Conservation (phyloP, 2,113 vertebrate genomes). For the Eublepharis macularius region DNA sequence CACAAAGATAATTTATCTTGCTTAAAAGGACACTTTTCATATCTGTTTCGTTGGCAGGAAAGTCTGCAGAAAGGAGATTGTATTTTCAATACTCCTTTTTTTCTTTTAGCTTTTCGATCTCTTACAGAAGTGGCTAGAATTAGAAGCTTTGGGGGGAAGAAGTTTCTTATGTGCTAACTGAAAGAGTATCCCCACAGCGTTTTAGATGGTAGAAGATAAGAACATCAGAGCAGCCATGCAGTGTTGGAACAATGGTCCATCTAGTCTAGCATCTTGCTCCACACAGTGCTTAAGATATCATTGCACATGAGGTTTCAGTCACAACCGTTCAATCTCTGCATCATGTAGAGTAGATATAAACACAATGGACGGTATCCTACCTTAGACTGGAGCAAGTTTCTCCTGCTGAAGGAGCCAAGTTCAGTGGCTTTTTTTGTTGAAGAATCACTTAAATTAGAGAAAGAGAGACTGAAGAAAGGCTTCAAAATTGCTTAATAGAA, state of each 20-base stretch:
- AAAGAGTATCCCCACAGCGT: background rate
- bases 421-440: no score
- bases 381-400: no score
- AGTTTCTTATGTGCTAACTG: background rate
- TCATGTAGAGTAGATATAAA: background rate
- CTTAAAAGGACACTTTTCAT: slow-evolving; percentile 60
- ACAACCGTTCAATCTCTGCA: background rate
- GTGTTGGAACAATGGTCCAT: no score
- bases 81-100: slow-evolving; percentile 58
- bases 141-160: slow-evolving; percentile 21
- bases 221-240: no score
- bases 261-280: no score
- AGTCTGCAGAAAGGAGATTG: slow-evolving; percentile 51
- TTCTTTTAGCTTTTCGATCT: slow-evolving; percentile 35
- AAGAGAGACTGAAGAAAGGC: no score
- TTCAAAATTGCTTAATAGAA: no score
- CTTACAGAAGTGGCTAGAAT: slow-evolving; percentile 5
- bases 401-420: no score
- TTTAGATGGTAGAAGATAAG: background rate
- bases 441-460: no score
- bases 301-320: background rate
- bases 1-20: slow-evolving; percentile 64
- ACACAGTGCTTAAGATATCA: no score
- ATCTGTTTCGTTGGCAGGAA: slow-evolving; percentile 59
- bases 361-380: background rate